Conservation (phyloP, 1,140 invertebrate genomes). For the Drosophila bocqueti region DNA sequence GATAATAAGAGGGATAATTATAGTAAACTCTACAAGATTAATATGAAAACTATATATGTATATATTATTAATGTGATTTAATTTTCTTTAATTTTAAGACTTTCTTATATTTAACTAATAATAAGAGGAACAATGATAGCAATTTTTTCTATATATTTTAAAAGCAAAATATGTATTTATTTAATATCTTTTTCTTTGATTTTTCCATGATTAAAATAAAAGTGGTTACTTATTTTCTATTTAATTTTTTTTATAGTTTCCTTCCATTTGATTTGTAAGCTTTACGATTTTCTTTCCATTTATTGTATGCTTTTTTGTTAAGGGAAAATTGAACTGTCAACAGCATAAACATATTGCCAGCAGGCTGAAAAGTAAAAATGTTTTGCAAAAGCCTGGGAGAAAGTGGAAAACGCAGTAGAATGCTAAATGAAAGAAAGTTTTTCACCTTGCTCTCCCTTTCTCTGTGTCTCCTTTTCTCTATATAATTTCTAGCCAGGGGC, state of each 20-base stretch:
- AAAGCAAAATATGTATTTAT: background rate
- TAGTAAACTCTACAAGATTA: background rate
- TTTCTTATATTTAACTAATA: no score
- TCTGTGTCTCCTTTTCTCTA: background rate
- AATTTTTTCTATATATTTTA: background rate
- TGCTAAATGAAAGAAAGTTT: slow-evolving; percentile 49
- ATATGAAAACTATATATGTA: background rate
- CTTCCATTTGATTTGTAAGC: background rate
- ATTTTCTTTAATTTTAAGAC: no score
- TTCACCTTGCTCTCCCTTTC: slow-evolving; percentile 11
- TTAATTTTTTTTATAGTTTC: slow-evolving; percentile 5
- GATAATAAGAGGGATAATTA: background rate
- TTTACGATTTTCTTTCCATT: background rate
- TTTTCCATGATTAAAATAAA: background rate
- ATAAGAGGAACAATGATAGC: background rate
- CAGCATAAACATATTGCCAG: slow-evolving; percentile 62
- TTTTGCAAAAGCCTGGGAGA: slow-evolving; percentile 1
- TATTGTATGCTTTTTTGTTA: background rate
- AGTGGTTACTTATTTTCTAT: background rate
- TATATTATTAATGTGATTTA: background rate
- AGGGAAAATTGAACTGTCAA: slow-evolving; percentile 72
- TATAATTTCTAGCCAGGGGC: slow-evolving; percentile 2
- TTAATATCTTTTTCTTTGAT: background rate
- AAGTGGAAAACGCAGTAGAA: slow-evolving; percentile 20
- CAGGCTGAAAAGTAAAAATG: slow-evolving; percentile 41